Evolutionary conservation across 2,888 invertebrate genomes (phyloP), one percentile per base, ranked within the genome.

Genomic region (Drosophila neoperkinsi): DNA sequence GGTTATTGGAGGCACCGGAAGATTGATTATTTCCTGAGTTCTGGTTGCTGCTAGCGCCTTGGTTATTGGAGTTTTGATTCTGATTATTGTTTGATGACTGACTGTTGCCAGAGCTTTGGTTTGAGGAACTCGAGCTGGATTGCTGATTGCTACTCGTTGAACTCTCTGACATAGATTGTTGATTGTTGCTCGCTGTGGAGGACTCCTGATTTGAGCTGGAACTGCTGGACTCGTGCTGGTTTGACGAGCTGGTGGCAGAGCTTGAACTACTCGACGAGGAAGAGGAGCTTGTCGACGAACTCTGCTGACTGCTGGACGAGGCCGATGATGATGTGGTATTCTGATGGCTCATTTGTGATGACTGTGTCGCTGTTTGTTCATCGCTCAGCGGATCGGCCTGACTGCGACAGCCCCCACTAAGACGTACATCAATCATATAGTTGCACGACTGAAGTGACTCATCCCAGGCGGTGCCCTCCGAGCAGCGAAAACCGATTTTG

Each of bases 391-490:
- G 67, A 57, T 66, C 82, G 52, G 71, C 62, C 60, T 77, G 83
- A 74, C 68, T 82, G 49, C 77, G 91, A 81, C 94, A 94, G 6
- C 93, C 92, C 77, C 94, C 94, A 33, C 95, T 95, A 67, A 95
- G 94, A 94, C 95, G 95, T 43, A 95, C 94, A 36, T 88, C 79
- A 90, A 96, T 95, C 56, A 95, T 94, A 91, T 97, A 95, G 92
- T 97, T 97, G 92, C 97, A 97, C 57, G 95, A 94, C 90, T 95
- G 94, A 69, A 95, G 93, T 60, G 94, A 93, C 67, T 95, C 94
- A 93, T 96, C 96, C 97, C 97, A 97, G 38, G 96, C 95, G 7
- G 97, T 97, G 58, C 96, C 96, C 63, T 95, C 94, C 4, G 95
- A 96, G 92, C 97, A 97, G 18, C 94, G 94, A 91, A 96, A 97